A percentile compares a stretch with the other conserved stretches of the same genome.
Evolutionary conservation across 2,888 invertebrate genomes (phyloP).

Genomic region (Alentia gelatinosa): DNA sequence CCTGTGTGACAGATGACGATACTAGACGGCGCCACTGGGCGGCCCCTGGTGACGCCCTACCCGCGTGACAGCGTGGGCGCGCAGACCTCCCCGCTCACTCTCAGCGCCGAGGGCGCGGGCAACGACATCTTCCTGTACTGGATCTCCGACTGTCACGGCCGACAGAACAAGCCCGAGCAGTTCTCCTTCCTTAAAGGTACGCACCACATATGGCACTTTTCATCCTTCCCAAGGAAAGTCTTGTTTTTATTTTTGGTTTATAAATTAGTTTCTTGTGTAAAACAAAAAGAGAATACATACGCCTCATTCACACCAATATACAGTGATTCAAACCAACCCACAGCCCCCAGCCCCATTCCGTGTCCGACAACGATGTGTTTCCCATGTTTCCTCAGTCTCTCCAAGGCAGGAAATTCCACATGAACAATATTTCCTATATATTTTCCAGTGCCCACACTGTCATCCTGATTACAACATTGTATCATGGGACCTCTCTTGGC

Average conservation of each 20-base stretch:
- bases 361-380: too few relatives aligned
- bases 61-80: conserved; percentile 85
- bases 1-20: conserved; percentile 84
- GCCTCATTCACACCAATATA: too few relatives aligned
- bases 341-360: too few relatives aligned
- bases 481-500: too few relatives aligned
- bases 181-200: conserved; percentile 81
- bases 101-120: conserved; percentile 81
- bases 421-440: too few relatives aligned
- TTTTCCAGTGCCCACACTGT: too few relatives aligned
- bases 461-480: background rate
- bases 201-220: too few relatives aligned
- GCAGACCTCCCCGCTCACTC: conserved; percentile 79
- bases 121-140: conserved; percentile 90
- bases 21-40: conserved; percentile 85
- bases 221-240: background rate
- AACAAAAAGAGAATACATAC: background rate
- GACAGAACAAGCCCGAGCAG: conserved; percentile 78
- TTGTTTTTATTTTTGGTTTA: too few relatives aligned
- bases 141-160: conserved; percentile 86
- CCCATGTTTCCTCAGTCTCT: too few relatives aligned
- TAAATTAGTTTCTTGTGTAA: too few relatives aligned
- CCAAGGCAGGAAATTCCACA: too few relatives aligned
- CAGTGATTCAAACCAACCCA: too few relatives aligned
- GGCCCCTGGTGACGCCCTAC: conserved; percentile 83